Evolutionary conservation across 2,888 invertebrate genomes (phyloP).

Genomic region (Mythimna lalbum): DNA sequence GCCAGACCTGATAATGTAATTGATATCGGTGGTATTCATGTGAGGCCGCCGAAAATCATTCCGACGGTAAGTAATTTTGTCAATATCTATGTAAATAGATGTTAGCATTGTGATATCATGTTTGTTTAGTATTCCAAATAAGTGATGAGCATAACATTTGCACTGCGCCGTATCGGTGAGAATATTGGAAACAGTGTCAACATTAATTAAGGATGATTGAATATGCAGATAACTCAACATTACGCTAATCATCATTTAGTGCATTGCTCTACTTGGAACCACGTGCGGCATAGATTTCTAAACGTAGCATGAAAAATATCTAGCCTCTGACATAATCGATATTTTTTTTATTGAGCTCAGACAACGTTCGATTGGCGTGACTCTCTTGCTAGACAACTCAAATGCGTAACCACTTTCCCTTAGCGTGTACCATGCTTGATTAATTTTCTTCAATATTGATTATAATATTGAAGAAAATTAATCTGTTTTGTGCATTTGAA

Average conservation of each 20-base stretch:
- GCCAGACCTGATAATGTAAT: conserved; percentile 91
- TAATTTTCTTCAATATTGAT: background rate
- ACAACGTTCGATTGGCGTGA: background rate
- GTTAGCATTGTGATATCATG: conserved; percentile 1
- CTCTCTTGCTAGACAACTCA: background rate
- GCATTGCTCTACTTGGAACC: conserved; percentile 1
- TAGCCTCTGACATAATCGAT: conserved; percentile 19
- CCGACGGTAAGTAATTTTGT: conserved; percentile 82
- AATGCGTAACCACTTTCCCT: background rate
- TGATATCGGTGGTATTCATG: conserved; percentile 92
- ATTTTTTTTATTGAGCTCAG: conserved; percentile 16
- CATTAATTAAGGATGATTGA: conserved; percentile 28
- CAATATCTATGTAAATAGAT: conserved; percentile 27
- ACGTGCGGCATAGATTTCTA: background rate
- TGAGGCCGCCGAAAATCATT: conserved; percentile 86
- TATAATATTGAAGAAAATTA: too few species aligned
- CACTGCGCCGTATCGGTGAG: conserved; percentile 5
- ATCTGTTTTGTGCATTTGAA: background rate
- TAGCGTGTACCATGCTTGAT: background rate
- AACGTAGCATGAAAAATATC: background rate
- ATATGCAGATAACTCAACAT: conserved; percentile 8
- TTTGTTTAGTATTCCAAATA: conserved; percentile 37
- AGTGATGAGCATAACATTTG: conserved; percentile 20
- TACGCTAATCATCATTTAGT: conserved; percentile 20
- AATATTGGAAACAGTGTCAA: conserved; percentile 18